phyloP scores from a whole-genome alignment of 92 coral and sea anemone species.

The Epizoanthus fatuus region DNA sequence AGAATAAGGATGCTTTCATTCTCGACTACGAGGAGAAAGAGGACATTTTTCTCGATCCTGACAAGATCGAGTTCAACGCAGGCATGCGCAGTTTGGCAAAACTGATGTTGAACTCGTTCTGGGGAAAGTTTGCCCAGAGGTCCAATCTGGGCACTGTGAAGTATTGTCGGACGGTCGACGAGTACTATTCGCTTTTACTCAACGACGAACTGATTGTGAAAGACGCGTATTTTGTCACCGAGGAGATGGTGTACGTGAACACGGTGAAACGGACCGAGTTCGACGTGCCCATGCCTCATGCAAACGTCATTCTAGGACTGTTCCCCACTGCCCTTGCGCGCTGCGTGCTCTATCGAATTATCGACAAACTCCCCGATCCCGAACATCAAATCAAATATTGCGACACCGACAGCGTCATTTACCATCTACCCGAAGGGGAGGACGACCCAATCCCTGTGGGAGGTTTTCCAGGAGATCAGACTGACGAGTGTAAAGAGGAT shows the following conservation, averaged over 20 bases:
- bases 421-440: neutral
- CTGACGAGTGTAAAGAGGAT: too few relatives aligned
- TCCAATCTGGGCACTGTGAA: neutral
- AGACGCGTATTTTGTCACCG: neutral
- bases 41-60: neutral
- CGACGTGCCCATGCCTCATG: too few relatives aligned
- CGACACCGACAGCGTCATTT: too few relatives aligned
- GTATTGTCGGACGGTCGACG: neutral
- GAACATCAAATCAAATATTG: too few relatives aligned
- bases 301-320: neutral
- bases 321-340: neutral
- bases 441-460: neutral
- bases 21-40: neutral
- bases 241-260: neutral
- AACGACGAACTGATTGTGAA: too few relatives aligned
- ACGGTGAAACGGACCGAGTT: neutral
- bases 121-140: too few relatives aligned
- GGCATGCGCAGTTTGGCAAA: neutral
- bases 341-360: neutral
- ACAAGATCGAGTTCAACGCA: neutral
- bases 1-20: too few relatives aligned
- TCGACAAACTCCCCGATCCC: too few relatives aligned
- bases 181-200: too few relatives aligned
- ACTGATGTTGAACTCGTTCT: neutral
- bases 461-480: neutral